phyloP scores from a whole-genome alignment of 1,140 invertebrate species.

The Marisa cornuarietis region DNA sequence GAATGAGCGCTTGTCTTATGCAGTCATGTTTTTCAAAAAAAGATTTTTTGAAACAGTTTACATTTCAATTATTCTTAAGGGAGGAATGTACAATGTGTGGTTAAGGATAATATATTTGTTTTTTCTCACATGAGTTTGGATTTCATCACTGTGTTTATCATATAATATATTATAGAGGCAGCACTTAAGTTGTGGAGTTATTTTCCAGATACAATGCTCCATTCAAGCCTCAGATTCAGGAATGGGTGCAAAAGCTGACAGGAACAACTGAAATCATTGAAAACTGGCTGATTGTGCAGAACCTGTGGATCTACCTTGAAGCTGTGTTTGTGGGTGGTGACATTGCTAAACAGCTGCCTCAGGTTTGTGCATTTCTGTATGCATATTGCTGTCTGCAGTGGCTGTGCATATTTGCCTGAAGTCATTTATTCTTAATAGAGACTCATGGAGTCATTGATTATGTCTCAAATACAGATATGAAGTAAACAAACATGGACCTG shows the following conservation, averaged over 20 bases:
- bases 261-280: conserved; percentile 97
- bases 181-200: not conserved
- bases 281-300: conserved; percentile 94
- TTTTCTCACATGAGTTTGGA: no score
- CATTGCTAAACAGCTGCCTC: conserved; percentile 94
- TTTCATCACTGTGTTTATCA: not conserved
- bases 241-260: conserved; percentile 93
- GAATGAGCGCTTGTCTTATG: not conserved
- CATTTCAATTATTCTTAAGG: not conserved
- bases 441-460: no score
- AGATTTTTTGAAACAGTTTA: not conserved
- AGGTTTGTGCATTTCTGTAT: conserved; percentile 67
- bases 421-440: no score
- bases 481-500: no score
- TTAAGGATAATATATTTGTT: no score
- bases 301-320: conserved; percentile 95
- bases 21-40: not conserved
- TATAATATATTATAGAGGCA: not conserved
- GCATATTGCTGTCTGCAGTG: no score
- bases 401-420: no score
- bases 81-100: not conserved
- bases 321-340: conserved; percentile 98
- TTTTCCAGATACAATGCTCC: conserved; percentile 91
- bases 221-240: conserved; percentile 95
- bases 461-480: no score